A percentile compares a stretch with the other conserved stretches of the same genome.
Evolutionary conservation across 1,140 invertebrate genomes (phyloP).

Genomic region (Pinna nobilis): DNA sequence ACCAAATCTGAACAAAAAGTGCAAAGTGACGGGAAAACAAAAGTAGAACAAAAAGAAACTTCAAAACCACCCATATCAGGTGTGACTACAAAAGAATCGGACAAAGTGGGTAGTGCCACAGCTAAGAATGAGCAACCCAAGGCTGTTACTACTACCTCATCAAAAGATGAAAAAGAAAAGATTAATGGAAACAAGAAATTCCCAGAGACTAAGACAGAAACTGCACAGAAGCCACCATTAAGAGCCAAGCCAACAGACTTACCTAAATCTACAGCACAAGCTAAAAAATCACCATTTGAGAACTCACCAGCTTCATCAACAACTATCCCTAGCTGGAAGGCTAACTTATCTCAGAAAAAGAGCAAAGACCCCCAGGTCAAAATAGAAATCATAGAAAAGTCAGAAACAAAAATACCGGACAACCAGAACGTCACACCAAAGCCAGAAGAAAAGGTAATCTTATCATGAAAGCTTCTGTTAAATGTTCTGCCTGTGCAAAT

Average conservation of each 20-base stretch:
- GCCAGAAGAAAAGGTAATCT: slow-evolving; percentile 44
- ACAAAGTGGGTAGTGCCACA: slow-evolving; percentile 2
- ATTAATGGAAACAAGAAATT: slow-evolving; percentile 9
- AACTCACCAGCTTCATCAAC: slow-evolving; percentile 15
- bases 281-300: slow-evolving; percentile 10
- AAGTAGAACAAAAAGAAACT: slow-evolving; percentile 25
- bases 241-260: slow-evolving; percentile 6
- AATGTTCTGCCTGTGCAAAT: too few relatives aligned
- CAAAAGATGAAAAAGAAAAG: slow-evolving; percentile 24
- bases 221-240: slow-evolving; percentile 7
- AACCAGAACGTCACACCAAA: slow-evolving; percentile 25
- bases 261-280: slow-evolving; percentile 2
- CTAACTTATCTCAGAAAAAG: slow-evolving; percentile 48
- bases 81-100: background rate
- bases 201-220: background rate
- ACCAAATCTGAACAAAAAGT: slow-evolving; percentile 13
- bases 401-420: too few relatives aligned
- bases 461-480: too few relatives aligned
- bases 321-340: slow-evolving; percentile 55
- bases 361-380: slow-evolving; percentile 46
- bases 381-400: slow-evolving; percentile 65
- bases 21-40: slow-evolving; percentile 16
- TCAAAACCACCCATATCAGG: background rate
- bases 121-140: background rate
- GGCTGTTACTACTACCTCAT: background rate